These are phyloP conservation scores for Temnothorax longispinosus DNA, from an alignment of 1,140 invertebrate genomes.

Conservation along the genomic window DNA sequence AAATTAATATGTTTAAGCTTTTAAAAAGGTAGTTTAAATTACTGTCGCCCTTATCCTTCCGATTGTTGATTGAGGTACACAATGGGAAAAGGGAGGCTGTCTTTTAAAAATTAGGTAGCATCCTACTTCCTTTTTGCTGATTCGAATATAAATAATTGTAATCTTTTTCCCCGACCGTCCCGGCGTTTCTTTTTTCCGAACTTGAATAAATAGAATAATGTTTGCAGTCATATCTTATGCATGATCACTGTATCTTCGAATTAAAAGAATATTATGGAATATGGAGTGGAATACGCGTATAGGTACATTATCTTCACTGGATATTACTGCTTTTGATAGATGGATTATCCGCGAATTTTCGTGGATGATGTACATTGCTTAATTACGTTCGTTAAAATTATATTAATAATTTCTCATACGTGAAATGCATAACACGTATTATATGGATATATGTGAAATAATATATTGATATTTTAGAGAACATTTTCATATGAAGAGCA, in stretches of 20 bases:
- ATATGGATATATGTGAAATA: background rate
- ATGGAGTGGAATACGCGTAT: background rate
- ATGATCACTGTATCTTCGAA: background rate
- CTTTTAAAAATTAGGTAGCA: background rate
- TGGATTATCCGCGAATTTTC: slow-evolving; percentile 36
- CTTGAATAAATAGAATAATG: slow-evolving; percentile 6
- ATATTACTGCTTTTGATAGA: slow-evolving; percentile 21
- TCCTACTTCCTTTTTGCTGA: background rate
- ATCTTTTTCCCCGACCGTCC: background rate
- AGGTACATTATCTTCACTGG: background rate
- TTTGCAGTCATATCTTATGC: background rate
- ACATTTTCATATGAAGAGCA: background rate
- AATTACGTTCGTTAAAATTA: slow-evolving; percentile 32
- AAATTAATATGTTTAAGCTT: background rate
- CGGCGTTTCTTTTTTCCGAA: background rate
- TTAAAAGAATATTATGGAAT: background rate
- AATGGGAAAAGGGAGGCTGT: background rate
- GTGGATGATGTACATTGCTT: background rate
- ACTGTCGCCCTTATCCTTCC: background rate
- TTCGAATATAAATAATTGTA: background rate
- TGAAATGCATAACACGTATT: background rate
- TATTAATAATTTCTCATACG: slow-evolving; percentile 28
- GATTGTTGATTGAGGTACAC: background rate
- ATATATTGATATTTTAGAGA: slow-evolving; percentile 15
- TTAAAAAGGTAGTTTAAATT: background rate